A percentile compares a stretch with the other conserved stretches of the same genome.
Evolutionary conservation across 1,140 invertebrate species (phyloP).

Genomic region (Mactra quadrangularis): DNA sequence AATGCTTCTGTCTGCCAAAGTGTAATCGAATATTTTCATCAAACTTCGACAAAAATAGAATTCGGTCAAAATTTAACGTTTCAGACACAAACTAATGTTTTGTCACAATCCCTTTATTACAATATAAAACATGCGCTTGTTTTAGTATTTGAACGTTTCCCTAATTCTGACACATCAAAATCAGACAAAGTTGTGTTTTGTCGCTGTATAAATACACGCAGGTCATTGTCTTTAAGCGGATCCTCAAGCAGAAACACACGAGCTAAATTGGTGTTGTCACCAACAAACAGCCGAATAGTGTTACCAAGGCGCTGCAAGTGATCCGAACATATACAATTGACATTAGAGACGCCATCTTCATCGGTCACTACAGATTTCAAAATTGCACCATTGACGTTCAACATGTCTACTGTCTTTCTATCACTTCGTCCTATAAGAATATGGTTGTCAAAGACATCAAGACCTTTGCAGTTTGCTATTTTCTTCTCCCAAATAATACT

Average conservation of each 20-base stretch:
- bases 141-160: too few relatives aligned
- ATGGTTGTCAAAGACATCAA: conserved; percentile 14
- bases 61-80: too few relatives aligned
- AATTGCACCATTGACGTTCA: conserved; percentile 12
- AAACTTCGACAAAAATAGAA: too few relatives aligned
- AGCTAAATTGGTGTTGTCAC: conserved; percentile 35
- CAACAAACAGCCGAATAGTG: conserved; percentile 2
- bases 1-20: too few relatives aligned
- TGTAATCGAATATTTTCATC: too few relatives aligned
- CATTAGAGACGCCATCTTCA: conserved; percentile 29
- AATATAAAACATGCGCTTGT: too few relatives aligned
- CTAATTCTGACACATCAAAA: too few relatives aligned
- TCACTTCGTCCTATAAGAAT: conserved; percentile 29
- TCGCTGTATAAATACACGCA: conserved; percentile 2
- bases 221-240: conserved; percentile 35
- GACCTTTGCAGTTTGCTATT: conserved; percentile 11
- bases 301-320: background rate
- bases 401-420: conserved; percentile 30
- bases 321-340: conserved; percentile 11
- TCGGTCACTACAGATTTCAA: conserved; percentile 29
- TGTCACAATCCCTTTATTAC: too few relatives aligned
- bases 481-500: conserved; percentile 37
- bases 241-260: conserved; percentile 40
- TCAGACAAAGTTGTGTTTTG: too few relatives aligned
- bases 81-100: too few relatives aligned